Base-by-base conservation (phyloP, 2,797 vertebrate species). In the Acanthurus lineatus region DNA sequence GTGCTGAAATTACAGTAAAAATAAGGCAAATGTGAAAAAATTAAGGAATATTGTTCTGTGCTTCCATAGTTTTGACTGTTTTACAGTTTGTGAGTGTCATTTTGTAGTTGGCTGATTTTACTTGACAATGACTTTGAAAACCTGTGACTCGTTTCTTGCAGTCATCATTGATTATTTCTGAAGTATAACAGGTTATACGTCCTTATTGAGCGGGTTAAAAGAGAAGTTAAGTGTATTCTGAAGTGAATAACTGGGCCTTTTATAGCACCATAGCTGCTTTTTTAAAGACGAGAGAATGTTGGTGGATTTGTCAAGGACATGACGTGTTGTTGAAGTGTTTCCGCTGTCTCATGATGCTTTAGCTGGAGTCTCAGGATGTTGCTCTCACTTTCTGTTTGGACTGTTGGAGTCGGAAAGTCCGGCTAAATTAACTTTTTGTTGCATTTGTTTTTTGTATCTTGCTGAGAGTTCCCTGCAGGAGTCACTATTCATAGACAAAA, bases 291-390 rank as follows among this genome's bases (percentile, higher is more conserved):
- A 63, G 69, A 62, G 67, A 25, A 6, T 57, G 40, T n/a, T 69
- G 22, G 35, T 60, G 68, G 35, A 38, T 66, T 68, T 56, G 20
- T 85, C 45, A 70, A 86, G 79, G 69, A 71, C 76, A 51, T 32
- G 9, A 14, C 19, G 3, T 65, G 25, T 19, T 56, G 49, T 35
- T 35, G 16, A 20, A 57, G 28, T 32, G 44, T 40, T 59, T 15
- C 54, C 38, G 12, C 51, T n/a, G 48, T 32, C 15, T 59, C n/a
- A n/a, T 22, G 59, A 45, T 58, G 65, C 12, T 53, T 9, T 15
- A 38, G 47, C 22, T 69, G 63, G 35, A 60, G 35, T 42, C 49
- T 42, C 49, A 14, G 66, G 48, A 54, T 52, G 20, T 63, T 4
- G 16, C 19, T 73, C 11, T 64, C 32, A 68, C 65, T 38, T 62